phyloP scores from a whole-genome alignment of 2,797 vertebrate species.

The Bradypodion pumilum region DNA sequence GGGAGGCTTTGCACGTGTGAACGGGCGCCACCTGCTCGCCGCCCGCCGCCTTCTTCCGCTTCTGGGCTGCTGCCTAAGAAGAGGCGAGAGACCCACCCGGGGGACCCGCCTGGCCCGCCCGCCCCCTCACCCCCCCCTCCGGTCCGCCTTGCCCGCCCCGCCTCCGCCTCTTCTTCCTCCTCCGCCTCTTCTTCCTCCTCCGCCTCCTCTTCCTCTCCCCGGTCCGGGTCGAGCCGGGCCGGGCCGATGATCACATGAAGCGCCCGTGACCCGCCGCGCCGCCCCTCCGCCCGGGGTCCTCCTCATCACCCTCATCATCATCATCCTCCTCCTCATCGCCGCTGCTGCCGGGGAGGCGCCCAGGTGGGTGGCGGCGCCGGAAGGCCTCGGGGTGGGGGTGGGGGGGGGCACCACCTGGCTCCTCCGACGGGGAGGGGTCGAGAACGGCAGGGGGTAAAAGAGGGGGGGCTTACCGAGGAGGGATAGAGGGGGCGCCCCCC shows the following conservation, averaged over 20 bases:
- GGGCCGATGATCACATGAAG: not conserved
- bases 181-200: not conserved
- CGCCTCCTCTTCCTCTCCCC: not conserved
- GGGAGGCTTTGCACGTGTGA: not conserved
- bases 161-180: too few species aligned
- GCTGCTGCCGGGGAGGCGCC: not conserved
- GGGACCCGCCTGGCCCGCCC: too few species aligned
- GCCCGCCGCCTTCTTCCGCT: too few species aligned
- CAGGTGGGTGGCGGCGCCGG: not conserved
- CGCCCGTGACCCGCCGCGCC: not conserved
- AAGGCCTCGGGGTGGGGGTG: not conserved
- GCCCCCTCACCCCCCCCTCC: not conserved
- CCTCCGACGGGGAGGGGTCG: not conserved
- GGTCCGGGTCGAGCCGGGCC: not conserved
- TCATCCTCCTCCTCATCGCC: not conserved
- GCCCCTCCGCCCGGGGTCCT: not conserved
- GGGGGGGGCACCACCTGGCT: too few species aligned
- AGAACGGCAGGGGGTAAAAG: too few species aligned
- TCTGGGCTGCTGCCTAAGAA: too few species aligned
- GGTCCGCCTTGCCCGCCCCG: accelerated
- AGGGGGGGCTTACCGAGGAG: not conserved
- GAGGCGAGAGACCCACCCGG: too few species aligned
- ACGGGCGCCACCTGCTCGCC: too few species aligned
- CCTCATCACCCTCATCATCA: too few species aligned
- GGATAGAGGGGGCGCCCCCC: not conserved